These are phyloP conservation scores for Enhydra lutris DNA, from an alignment of 2,113 vertebrate species.

Conservation along the genomic window DNA sequence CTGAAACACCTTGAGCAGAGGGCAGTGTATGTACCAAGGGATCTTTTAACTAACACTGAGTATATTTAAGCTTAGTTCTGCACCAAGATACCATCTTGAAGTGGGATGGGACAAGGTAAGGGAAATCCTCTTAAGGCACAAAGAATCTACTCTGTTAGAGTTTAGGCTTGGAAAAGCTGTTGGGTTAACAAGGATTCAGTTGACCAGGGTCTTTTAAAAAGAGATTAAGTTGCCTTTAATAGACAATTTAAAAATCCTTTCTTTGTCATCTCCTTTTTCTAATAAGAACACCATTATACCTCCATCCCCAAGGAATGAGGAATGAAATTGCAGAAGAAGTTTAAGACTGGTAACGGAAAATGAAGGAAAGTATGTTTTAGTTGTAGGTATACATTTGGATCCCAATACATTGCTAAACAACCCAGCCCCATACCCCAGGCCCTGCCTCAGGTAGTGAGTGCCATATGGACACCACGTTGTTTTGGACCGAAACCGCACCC, in stretches of 20 bases:
- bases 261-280: neutral
- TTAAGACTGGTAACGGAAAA: neutral
- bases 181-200: neutral
- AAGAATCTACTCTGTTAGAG: neutral
- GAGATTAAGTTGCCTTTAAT: neutral
- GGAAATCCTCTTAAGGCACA: neutral
- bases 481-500: neutral
- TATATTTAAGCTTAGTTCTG: neutral
- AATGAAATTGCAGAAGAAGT: neutral
- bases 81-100: neutral
- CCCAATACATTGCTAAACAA: neutral
- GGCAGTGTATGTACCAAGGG: neutral
- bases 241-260: neutral
- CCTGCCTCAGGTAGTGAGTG: neutral
- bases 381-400: neutral
- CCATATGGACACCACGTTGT: neutral
- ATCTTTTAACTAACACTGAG: neutral
- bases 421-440: neutral
- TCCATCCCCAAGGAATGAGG: neutral
- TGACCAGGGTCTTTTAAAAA: neutral
- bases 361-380: neutral
- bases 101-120: neutral
- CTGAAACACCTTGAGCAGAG: neutral
- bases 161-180: neutral
- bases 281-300: neutral